Conservation (phyloP, 2,113 vertebrate genomes). For the Phalacrocorax carbo region DNA sequence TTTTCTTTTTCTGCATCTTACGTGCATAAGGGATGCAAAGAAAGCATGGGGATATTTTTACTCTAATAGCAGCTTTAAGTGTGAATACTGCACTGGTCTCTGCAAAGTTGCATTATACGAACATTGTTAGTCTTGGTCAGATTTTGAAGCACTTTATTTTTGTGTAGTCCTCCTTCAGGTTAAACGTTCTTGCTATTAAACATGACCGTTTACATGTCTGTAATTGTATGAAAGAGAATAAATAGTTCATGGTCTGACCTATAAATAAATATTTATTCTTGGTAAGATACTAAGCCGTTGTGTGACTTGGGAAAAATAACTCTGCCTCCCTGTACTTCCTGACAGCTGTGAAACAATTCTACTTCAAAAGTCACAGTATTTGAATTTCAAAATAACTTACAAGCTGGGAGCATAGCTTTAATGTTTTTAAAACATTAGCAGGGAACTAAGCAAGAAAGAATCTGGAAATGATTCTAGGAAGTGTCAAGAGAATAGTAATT, state of each 20-base stretch:
- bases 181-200: neutral
- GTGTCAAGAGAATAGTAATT: slow-evolving; percentile 6
- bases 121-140: neutral
- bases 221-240: neutral
- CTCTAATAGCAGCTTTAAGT: neutral
- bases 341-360: slow-evolving; percentile 47
- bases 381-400: slow-evolving; percentile 60
- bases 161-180: neutral
- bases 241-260: slow-evolving; percentile 8
- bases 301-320: slow-evolving; percentile 17
- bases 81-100: neutral
- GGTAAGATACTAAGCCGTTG: neutral
- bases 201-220: neutral
- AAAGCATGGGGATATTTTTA: neutral
- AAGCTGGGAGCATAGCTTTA: slow-evolving; percentile 24
- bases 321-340: slow-evolving; percentile 1
- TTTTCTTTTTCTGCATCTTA: neutral
- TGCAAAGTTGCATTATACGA: neutral
- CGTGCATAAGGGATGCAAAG: neutral
- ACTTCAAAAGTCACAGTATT: slow-evolving; percentile 51
- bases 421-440: slow-evolving; percentile 23
- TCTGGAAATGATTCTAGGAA: neutral
- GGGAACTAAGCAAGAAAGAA: neutral
- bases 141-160: neutral
- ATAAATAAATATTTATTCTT: slow-evolving; percentile 49